Conservation (phyloP, 2,113 vertebrate species). For the Hylia prasina region DNA sequence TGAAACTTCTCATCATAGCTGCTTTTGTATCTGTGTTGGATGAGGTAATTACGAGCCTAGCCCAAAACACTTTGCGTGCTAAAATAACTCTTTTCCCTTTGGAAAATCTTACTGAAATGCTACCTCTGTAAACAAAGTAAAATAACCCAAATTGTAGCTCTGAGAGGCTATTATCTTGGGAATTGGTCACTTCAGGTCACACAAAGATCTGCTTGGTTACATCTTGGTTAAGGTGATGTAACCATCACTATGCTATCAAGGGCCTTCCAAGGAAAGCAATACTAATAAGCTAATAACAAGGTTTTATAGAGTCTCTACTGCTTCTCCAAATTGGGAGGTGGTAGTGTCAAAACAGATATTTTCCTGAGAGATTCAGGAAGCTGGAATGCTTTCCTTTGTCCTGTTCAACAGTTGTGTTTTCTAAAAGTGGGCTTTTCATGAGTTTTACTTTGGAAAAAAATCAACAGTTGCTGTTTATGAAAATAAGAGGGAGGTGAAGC, state of each 20-base stretch:
- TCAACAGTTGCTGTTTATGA: neutral
- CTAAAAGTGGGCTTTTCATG: neutral
- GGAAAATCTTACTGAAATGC: conserved; percentile 59
- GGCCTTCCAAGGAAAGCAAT: conserved; percentile 16
- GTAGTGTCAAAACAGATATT: neutral
- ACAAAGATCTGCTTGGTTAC: neutral
- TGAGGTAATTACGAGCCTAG: conserved; percentile 37
- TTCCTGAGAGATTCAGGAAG: neutral
- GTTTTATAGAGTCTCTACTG: neutral
- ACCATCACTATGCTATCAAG: neutral
- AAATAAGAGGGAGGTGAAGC: neutral
- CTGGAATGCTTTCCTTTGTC: neutral
- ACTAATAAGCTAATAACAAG: neutral
- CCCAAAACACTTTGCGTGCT: conserved; percentile 27
- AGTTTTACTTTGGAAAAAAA: neutral
- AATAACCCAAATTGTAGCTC: conserved; percentile 36
- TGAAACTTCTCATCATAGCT: conserved; percentile 47
- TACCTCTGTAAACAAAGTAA: conserved; percentile 53
- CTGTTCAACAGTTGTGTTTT: neutral
- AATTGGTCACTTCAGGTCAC: conserved; percentile 43
- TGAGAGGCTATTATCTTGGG: conserved; percentile 27
- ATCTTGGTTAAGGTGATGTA: neutral
- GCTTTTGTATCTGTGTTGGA: conserved; percentile 51
- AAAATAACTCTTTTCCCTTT: conserved; percentile 53
- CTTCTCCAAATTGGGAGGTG: neutral